Base-by-base conservation (phyloP, 2,888 invertebrate species). In the Synanthedon myopaeformis region DNA sequence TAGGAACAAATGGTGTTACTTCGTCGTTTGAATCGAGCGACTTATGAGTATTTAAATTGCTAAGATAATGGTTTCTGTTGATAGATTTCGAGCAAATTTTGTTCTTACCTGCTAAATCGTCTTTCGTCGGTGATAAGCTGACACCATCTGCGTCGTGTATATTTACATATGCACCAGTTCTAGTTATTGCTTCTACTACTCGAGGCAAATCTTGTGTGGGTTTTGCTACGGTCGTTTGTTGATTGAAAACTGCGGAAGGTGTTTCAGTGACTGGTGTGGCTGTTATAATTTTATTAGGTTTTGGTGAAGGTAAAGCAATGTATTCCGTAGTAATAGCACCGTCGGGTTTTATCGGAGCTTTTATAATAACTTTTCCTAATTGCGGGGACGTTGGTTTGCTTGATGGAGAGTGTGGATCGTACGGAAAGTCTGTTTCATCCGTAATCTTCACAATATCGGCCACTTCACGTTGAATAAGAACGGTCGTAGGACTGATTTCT, bases 81-180 rank as follows among this genome's bases (percentile, higher is more conserved):
- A 72, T 65, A 59, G 63, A 61, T 66, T 76, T 74, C 64, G 72
- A 67, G 61, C 68, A 70, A 70, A 72, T 64, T 57, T 60, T 60
- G 55, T 72, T 83, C 92, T 92, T 92, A 92, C 92, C 92, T 92
- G 91, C 90, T 79, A 89, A 90, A 81, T 89, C 85, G 76, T 91
- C 90, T 83, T 89, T 89, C 83, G 89, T 82, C 75, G 90, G 88
- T 65, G 89, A 87, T 66, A 86, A 82, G 79, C 88, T 85, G 88
- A 88, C 85, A 73, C 88, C 88, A 72, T 89, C 89, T 65, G 90
- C 85, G 67, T 91, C 91, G 76, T 92, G 91, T 72, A 93, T 90
- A 88, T 92, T 91, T 74, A 92, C 92, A 82, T 92, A 92, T 61
- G 92, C 92, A 62, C 92, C 92, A 45, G 82, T 80, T 65, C 86